phyloP scores from a whole-genome alignment of 2,888 invertebrate genomes.

The Eupithecia dodoneata region DNA sequence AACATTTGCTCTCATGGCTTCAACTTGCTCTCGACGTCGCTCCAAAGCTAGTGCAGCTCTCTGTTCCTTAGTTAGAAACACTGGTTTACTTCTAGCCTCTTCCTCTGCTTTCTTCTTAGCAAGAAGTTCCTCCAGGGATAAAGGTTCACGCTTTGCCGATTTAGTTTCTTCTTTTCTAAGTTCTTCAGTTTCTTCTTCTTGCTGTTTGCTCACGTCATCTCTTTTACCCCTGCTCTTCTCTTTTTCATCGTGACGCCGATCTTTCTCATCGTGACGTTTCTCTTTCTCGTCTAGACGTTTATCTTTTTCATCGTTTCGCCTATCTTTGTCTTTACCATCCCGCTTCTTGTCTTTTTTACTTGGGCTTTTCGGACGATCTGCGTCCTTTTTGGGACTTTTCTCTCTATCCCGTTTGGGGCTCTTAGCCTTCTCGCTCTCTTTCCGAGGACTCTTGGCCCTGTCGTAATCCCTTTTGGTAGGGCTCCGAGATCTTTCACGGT shows the following conservation, averaged over 20 bases:
- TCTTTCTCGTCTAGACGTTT: slow-evolving; percentile 50
- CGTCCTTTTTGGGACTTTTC: slow-evolving; percentile 46
- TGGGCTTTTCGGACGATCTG: slow-evolving; percentile 55
- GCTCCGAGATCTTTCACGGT: slow-evolving; percentile 65
- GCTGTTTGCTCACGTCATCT: slow-evolving; percentile 63
- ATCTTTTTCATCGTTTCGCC: slow-evolving; percentile 50
- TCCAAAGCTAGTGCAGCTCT: slow-evolving; percentile 95
- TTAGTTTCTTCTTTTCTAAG: slow-evolving; percentile 66
- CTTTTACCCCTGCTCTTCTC: slow-evolving; percentile 71
- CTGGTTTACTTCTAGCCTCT: slow-evolving; percentile 97
- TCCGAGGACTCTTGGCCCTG: slow-evolving; percentile 56
- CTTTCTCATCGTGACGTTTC: slow-evolving; percentile 47
- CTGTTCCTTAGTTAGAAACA: slow-evolving; percentile 98
- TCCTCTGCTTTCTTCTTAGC: slow-evolving; percentile 98
- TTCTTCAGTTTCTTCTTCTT: slow-evolving; percentile 70
- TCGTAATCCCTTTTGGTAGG: slow-evolving; percentile 67
- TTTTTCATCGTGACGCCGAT: slow-evolving; percentile 72
- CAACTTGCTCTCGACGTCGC: slow-evolving; percentile 94
- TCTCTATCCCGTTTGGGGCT: slow-evolving; percentile 42
- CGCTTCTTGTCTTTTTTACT: slow-evolving; percentile 70
- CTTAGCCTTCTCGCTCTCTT: slow-evolving; percentile 45
- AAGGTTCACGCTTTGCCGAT: slow-evolving; percentile 87
- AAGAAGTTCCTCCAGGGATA: slow-evolving; percentile 97
- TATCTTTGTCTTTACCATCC: slow-evolving; percentile 68
- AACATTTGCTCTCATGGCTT: slow-evolving; percentile 88